Base-by-base conservation (phyloP, 1,140 invertebrate species). In the Diploscapter pachys region DNA sequence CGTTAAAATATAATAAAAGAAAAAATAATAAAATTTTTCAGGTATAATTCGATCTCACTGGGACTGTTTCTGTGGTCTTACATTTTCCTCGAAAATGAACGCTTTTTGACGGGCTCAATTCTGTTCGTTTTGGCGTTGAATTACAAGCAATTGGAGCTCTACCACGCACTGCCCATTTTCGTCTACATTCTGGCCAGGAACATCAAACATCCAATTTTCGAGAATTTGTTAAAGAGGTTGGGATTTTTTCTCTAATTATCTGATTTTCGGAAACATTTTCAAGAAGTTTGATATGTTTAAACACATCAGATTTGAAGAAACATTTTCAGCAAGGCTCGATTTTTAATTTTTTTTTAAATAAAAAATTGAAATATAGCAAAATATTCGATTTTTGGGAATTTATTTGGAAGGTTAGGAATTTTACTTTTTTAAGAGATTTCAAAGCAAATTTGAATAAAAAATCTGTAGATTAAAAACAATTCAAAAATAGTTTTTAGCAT, bases 61-160 rank as follows among this genome's bases (percentile, higher is more conserved):
- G 96, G 95, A 0, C 87, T 99, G 0, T 90, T 92, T 74, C 83
- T 95, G 4, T 89, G 90, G 81, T 91, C 94, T 52, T 89, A 93
- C 9, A 88, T 90, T 54, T 89, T 89, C 69, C 85, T 98, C 3
- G 82, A 90, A 3, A 86, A 87, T 5, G 87, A 90, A 63, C 88
- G 88, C 73, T 88, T 92, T 81, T 85, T 91, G 6, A 67, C 91
- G 0, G 91, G 91, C 1, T 91, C 93, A 0, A 73, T 93, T 79
- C 88, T 92, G 9, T 99, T 98, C 87, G 90, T 90, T 71, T 83
- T 93, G 50, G 93, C 96, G 0, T 83, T 99, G 4, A 98, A 96
- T 87, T 99, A 98, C 86, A 99, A 99, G 86, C 97, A 99, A 88
- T 99, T 99, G 95, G 94, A 96, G 83, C 87, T 99, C 5, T 99